Base-by-base conservation (phyloP, 2,113 vertebrate species). In the Upupa epops region DNA sequence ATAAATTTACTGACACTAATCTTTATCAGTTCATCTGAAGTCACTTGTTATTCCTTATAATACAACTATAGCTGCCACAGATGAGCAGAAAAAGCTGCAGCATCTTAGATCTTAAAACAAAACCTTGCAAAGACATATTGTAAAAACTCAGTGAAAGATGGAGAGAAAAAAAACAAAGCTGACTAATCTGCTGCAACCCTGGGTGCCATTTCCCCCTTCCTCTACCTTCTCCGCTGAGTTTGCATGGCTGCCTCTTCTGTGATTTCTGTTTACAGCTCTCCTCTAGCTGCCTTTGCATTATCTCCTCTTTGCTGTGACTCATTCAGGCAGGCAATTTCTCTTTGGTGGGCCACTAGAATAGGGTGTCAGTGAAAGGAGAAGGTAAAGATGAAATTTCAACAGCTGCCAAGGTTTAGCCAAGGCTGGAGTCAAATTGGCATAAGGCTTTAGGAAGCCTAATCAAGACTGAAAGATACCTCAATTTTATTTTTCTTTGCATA, bases 31-130 rank as follows among this genome's bases (percentile, higher is more conserved):
- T 79, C 26, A 55, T 3, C 18, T 13, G 28, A 76, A 54, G 18
- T 17, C 73, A 59, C 32, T 46, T 58, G 13, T 3, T 61, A 11
- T 29, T 66, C 36, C 17, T 40, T 51, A 46, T 14, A 36, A 34
- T 0, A 0, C 10, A 55, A 42, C 51, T 45, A 48, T 9, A 3
- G 16, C 42, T n/a, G 40, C 9, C 31, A 17, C 0, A 52, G 6
- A 22, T 34, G 1, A 76, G 34, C 8, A 36, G 59, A n/a, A 79
- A 56, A 80, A 34, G 31, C 48, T 61, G 9, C 13, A 59, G 31
- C 17, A 60, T 32, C 36, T 13, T 42, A 71, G 26, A 11, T 71
- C 22, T 26, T 74, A 36, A 56, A 75, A 40, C 7, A 46, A 51
- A 85, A 26, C 45, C 29, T 63, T 64, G 13, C 29, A 84, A 79